A percentile compares a stretch with the other conserved stretches of the same genome.
These are phyloP conservation scores for Astyanax mexicanus DNA, from an alignment of 2,797 vertebrate species.

Conservation along the genomic window DNA sequence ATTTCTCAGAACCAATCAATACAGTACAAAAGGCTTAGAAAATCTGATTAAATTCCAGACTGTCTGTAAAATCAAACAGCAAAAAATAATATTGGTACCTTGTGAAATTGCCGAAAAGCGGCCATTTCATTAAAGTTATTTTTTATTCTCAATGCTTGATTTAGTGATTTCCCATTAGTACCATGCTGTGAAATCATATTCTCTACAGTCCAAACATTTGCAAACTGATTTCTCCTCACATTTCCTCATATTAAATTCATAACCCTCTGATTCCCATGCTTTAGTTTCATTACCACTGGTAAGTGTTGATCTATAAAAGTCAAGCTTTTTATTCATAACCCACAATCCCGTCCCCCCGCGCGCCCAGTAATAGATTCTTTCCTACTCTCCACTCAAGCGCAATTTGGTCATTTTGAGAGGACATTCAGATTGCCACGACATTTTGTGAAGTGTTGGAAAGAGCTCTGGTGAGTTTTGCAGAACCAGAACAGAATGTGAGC, in stretches of 20 bases:
- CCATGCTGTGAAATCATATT: too few relatives aligned
- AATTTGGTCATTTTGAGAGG: constrained; percentile 31
- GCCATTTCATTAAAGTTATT: too few relatives aligned
- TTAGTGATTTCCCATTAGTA: too few relatives aligned
- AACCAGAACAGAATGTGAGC: not conserved
- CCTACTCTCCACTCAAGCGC: constrained; percentile 5
- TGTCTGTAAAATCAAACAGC: too few relatives aligned
- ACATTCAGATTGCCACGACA: constrained; percentile 29
- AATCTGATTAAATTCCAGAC: too few relatives aligned
- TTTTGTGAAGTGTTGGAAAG: constrained; percentile 28
- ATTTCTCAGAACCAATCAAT: too few relatives aligned
- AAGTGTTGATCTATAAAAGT: constrained; percentile 7
- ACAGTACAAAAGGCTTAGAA: too few relatives aligned
- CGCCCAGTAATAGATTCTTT: not conserved
- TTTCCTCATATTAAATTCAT: not conserved
- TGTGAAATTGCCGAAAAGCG: not conserved
- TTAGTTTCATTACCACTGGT: not conserved
- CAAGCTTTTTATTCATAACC: not conserved
- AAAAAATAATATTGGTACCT: not conserved
- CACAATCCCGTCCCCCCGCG: not conserved
- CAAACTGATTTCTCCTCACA: not conserved
- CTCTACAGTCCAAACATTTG: not conserved
- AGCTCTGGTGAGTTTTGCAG: not conserved
- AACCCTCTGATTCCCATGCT: not conserved
- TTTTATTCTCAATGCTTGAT: too few relatives aligned